Conservation (phyloP, 2,888 invertebrate genomes). For the Criorhina ranunculi region DNA sequence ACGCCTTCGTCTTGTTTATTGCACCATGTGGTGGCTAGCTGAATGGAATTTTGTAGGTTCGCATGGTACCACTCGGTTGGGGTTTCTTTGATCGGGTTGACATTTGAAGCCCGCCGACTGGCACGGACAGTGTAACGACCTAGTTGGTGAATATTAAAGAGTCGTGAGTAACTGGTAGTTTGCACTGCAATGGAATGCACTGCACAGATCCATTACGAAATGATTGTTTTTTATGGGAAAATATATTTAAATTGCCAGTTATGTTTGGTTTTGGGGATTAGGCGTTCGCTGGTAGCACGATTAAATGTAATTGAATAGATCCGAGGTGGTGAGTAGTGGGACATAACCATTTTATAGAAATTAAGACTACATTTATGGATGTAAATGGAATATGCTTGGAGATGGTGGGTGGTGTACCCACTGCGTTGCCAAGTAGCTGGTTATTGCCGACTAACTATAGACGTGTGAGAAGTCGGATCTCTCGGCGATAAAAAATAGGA, state of each 20-base stretch:
- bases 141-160: conserved; percentile 56
- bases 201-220: conserved; percentile 40
- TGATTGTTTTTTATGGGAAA: conserved; percentile 11
- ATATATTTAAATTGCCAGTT: conserved; percentile 29
- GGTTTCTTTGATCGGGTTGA: conserved; percentile 41
- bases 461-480: too few species aligned
- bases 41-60: conserved; percentile 51
- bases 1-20: conserved; percentile 62
- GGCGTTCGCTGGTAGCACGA: conserved; percentile 27
- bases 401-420: conserved; percentile 43
- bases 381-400: conserved; percentile 12
- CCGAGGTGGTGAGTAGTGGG: conserved; percentile 5
- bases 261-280: conserved; percentile 45
- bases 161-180: conserved; percentile 29
- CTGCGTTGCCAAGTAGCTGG: not conserved
- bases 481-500: not conserved
- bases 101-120: conserved; percentile 57
- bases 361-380: conserved; percentile 11
- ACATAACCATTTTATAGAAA: conserved; percentile 9
- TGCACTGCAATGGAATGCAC: conserved; percentile 19
- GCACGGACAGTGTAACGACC: conserved; percentile 48
- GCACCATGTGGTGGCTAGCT: conserved; percentile 17
- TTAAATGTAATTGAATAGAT: conserved; percentile 18
- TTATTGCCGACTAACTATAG: not conserved
- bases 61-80: conserved; percentile 21